A percentile compares a stretch with the other conserved stretches of the same genome.
phyloP scores from a whole-genome alignment of 2,888 invertebrate species.

The Euplexia lucipara region DNA sequence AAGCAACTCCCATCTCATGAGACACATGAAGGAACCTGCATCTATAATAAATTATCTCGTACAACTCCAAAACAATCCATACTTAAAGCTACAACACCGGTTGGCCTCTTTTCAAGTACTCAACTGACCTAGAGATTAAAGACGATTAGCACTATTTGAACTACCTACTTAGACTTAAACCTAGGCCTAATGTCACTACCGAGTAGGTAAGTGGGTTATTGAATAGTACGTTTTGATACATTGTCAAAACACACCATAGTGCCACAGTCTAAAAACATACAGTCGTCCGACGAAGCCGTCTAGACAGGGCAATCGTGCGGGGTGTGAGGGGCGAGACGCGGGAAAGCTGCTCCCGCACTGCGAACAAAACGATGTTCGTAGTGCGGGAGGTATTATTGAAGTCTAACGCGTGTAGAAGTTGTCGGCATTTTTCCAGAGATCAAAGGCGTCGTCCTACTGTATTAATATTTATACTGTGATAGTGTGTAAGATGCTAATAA shows the following conservation, averaged over 20 bases:
- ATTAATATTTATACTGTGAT: too few relatives aligned
- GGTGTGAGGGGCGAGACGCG: too few relatives aligned
- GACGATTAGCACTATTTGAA: slow-evolving; percentile 56
- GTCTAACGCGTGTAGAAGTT: too few relatives aligned
- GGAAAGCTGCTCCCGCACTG: too few relatives aligned
- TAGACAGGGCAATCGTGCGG: too few relatives aligned
- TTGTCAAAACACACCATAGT: too few relatives aligned
- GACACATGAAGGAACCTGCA: background rate
- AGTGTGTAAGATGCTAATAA: background rate
- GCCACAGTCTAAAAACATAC: too few relatives aligned
- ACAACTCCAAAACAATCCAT: slow-evolving; percentile 11
- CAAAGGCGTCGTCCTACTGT: too few relatives aligned
- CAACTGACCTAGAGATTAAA: slow-evolving; percentile 53
- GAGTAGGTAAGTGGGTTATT: slow-evolving; percentile 21
- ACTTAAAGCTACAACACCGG: slow-evolving; percentile 7
- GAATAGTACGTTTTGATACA: slow-evolving; percentile 15
- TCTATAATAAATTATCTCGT: background rate
- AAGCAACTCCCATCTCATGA: background rate
- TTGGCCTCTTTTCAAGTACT: slow-evolving; percentile 41
- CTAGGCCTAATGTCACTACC: slow-evolving; percentile 42
- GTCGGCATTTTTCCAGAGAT: too few relatives aligned
- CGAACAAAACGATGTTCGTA: too few relatives aligned
- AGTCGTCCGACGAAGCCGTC: too few relatives aligned
- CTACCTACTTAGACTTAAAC: slow-evolving; percentile 53
- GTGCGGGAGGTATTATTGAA: too few relatives aligned